Conservation (phyloP, 2,113 vertebrate species). For the Notarius quadriscutis region DNA sequence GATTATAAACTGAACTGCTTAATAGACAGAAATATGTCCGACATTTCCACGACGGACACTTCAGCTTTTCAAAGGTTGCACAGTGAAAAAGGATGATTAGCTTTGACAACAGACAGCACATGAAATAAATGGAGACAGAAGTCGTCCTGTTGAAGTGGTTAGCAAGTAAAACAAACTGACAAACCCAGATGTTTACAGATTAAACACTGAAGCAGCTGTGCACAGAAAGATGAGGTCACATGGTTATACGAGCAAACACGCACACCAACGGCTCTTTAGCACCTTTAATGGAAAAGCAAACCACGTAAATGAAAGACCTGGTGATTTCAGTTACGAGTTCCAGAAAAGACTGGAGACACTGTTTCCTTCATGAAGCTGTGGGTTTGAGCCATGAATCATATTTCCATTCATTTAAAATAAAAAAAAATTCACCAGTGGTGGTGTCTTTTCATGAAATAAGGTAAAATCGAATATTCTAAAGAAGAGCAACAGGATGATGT, state of each 20-base stretch:
- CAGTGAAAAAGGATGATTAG: neutral
- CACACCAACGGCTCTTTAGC: constrained; percentile 17
- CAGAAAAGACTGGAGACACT: constrained; percentile 58
- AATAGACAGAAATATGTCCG: neutral
- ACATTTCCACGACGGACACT: neutral
- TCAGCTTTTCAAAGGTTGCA: neutral
- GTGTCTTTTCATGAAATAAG: neutral
- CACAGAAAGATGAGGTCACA: constrained; percentile 46
- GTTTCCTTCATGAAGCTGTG: constrained; percentile 25
- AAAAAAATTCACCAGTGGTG: neutral
- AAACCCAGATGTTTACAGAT: constrained; percentile 12
- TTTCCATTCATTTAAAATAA: neutral
- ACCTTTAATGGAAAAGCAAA: constrained; percentile 29
- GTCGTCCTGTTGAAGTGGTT: neutral
- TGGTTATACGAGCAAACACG: constrained; percentile 50
- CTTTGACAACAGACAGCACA: neutral
- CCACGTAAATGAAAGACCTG: neutral
- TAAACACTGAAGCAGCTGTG: constrained; percentile 46
- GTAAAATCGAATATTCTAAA: neutral
- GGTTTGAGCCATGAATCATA: neutral
- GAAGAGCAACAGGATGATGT: neutral
- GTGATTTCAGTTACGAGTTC: constrained; percentile 50
- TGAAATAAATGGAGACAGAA: neutral
- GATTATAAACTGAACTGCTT: neutral
- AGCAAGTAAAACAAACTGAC: constrained; percentile 16